Percentiles rank a stretch among this genome's conserved stretches.
Conservation (phyloP, 2,888 invertebrate genomes). For the Hipparchia semele region DNA sequence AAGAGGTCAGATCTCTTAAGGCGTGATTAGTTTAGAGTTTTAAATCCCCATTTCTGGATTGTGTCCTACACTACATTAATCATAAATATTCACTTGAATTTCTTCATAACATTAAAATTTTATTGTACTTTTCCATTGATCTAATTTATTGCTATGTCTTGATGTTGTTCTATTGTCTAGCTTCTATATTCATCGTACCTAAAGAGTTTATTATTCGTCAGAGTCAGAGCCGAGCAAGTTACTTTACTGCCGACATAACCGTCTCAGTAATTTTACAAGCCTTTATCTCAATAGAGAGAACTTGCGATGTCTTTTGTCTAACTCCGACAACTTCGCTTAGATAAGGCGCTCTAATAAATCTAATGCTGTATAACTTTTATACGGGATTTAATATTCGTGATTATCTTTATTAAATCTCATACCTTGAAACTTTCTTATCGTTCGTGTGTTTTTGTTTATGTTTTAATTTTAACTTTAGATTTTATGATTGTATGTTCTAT, state of each 20-base stretch:
- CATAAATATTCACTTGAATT: too few relatives aligned
- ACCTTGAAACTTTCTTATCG: neutral
- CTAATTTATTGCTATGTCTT: neutral
- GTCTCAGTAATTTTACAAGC: slow-evolving; percentile 74
- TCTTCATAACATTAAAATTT: too few relatives aligned
- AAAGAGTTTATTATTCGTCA: slow-evolving; percentile 54
- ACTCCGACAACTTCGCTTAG: slow-evolving; percentile 54
- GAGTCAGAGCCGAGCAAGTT: slow-evolving; percentile 50
- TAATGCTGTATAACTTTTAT: slow-evolving; percentile 35
- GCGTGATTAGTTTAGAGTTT: too few relatives aligned
- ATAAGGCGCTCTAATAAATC: slow-evolving; percentile 58
- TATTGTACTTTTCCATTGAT: neutral
- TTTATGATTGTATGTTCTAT: too few relatives aligned
- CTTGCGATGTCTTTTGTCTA: slow-evolving; percentile 69
- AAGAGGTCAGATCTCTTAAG: too few relatives aligned
- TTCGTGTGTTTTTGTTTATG: too few relatives aligned
- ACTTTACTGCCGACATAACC: slow-evolving; percentile 66
- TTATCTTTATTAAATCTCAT: neutral
- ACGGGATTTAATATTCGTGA: slow-evolving; percentile 13
- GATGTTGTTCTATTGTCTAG: slow-evolving; percentile 18
- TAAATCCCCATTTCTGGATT: too few relatives aligned
- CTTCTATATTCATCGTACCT: slow-evolving; percentile 52
- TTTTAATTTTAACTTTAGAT: too few relatives aligned
- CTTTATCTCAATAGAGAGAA: slow-evolving; percentile 75
- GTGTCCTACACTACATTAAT: too few relatives aligned